phyloP scores from a whole-genome alignment of 2,888 invertebrate genomes.

The Chymomyza fuscimana region DNA sequence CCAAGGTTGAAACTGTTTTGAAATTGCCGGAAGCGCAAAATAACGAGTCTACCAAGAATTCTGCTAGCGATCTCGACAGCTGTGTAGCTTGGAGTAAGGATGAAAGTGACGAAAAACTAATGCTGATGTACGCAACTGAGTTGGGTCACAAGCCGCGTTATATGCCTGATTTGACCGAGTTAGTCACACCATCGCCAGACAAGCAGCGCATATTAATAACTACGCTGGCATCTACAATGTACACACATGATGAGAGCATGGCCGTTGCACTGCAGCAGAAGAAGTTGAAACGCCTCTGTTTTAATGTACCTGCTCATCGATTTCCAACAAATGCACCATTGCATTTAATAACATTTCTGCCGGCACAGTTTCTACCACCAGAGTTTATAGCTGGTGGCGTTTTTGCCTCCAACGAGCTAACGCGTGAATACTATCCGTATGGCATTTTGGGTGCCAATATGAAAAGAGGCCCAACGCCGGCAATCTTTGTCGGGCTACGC shows the following conservation, averaged over 20 bases:
- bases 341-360: conserved; percentile 26
- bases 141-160: conserved; percentile 12
- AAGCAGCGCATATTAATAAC: conserved; percentile 10
- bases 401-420: conserved; percentile 26
- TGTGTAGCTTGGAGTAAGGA: too few species aligned
- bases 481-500: conserved; percentile 39
- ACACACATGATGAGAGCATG: conserved; percentile 18
- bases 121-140: too few species aligned
- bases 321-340: conserved; percentile 29
- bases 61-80: too few species aligned
- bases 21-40: too few species aligned
- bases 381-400: conserved; percentile 32
- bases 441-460: background rate
- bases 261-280: background rate
- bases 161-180: conserved; percentile 22
- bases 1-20: too few species aligned
- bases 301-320: conserved; percentile 21
- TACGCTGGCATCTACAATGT: background rate
- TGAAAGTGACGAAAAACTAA: too few species aligned
- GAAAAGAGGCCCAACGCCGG: conserved; percentile 33
- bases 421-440: conserved; percentile 31
- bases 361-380: conserved; percentile 21
- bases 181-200: conserved; percentile 3
- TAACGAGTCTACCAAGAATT: too few species aligned
- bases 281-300: background rate